Evolutionary conservation across 2,113 vertebrate species (phyloP).

Genomic region (Arenaria interpres): DNA sequence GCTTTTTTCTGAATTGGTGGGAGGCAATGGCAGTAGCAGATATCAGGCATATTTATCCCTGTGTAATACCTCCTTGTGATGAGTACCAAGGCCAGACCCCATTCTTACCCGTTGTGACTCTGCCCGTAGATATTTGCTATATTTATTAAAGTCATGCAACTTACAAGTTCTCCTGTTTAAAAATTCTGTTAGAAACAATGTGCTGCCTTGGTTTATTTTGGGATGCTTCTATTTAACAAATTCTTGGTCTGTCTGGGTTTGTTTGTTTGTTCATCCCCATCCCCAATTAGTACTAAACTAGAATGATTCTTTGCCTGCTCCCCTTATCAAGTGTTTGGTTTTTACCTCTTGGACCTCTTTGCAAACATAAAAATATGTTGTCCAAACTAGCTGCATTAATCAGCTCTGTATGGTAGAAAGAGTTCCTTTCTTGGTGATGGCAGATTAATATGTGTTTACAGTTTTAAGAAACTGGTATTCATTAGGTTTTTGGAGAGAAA

Average conservation of each 20-base stretch:
- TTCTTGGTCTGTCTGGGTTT: not conserved
- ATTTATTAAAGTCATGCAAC: not conserved
- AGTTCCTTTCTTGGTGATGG: slow-evolving; percentile 1
- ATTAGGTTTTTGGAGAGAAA: not conserved
- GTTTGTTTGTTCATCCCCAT: not conserved
- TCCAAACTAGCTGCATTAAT: not conserved
- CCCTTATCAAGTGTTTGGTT: not conserved
- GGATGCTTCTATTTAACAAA: not conserved
- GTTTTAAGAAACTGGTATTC: not conserved
- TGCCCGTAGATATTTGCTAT: not conserved
- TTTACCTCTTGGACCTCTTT: not conserved
- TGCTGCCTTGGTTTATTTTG: not conserved
- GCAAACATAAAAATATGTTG: not conserved
- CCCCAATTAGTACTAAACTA: not conserved
- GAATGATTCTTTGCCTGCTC: not conserved
- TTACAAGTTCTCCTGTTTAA: not conserved
- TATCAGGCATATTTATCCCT: not conserved
- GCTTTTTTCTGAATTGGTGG: not conserved
- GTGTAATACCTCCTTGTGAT: not conserved
- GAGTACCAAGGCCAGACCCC: not conserved
- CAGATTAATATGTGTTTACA: not conserved
- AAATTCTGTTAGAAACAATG: not conserved
- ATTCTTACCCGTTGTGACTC: not conserved
- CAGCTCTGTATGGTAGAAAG: not conserved
- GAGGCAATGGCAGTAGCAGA: not conserved